Percentiles rank a stretch among this genome's conserved stretches.
Evolutionary conservation across 2,797 vertebrate genomes (phyloP).

Genomic region (Sebastes itinus): DNA sequence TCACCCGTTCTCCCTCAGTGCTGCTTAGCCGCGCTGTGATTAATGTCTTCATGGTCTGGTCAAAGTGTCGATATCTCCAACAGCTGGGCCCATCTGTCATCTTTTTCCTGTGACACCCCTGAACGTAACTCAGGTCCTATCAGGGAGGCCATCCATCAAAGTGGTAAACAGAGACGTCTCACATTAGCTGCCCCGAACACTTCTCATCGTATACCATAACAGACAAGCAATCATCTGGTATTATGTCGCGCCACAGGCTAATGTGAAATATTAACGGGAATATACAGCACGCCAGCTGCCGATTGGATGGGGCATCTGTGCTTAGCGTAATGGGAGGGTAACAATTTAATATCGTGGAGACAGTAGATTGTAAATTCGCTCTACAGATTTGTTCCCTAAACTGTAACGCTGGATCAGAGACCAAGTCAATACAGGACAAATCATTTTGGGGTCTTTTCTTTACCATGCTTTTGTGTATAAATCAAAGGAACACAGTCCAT

Average conservation of each 20-base stretch:
- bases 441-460: not conserved
- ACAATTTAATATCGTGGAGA: slow-evolving; percentile 63
- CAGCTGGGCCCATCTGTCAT: slow-evolving; percentile 85
- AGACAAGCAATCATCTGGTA: slow-evolving; percentile 82
- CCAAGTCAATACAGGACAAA: not conserved
- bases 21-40: slow-evolving; percentile 76
- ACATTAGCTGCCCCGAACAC: slow-evolving; percentile 79
- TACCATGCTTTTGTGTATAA: slow-evolving; percentile 27
- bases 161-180: slow-evolving; percentile 84
- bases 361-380: slow-evolving; percentile 59
- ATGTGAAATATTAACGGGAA: slow-evolving; percentile 80
- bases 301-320: slow-evolving; percentile 74
- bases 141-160: slow-evolving; percentile 82
- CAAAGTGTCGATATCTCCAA: slow-evolving; percentile 83
- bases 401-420: slow-evolving; percentile 16
- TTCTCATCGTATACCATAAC: slow-evolving; percentile 82
- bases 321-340: slow-evolving; percentile 61
- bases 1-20: slow-evolving; percentile 62
- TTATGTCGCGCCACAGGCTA: slow-evolving; percentile 80
- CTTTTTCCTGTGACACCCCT: slow-evolving; percentile 80
- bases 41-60: slow-evolving; percentile 80
- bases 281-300: slow-evolving; percentile 73
- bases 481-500: slow-evolving; percentile 45
- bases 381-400: slow-evolving; percentile 23
- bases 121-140: slow-evolving; percentile 80